Evolutionary conservation across 2,888 invertebrate species (phyloP), one percentile per base, ranked within the genome.

Genomic region (Alitta virens): DNA sequence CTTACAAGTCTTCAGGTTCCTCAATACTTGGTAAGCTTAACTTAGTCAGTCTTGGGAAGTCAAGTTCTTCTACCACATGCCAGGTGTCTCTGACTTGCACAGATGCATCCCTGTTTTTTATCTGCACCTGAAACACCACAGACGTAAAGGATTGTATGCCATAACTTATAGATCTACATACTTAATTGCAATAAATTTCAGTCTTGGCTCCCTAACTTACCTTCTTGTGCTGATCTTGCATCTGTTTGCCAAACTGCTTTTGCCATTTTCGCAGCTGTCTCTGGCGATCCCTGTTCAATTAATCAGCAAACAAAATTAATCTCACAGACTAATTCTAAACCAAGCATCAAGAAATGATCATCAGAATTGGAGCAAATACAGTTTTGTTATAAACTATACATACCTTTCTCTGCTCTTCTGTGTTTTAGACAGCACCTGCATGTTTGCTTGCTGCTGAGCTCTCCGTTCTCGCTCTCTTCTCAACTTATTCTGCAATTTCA

Each of bases 1-100:
- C 83, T 78, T 79, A 87, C 87, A 88, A 79, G 76, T 88, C 88
- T 68, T 85, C 83, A 42, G 86, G 86, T 46, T 95, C 94, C 74
- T 91, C 92, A 63, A 98, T 89, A 70, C 88, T 90, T 0, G 98
- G 97, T 71, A 99, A 84, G 26, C 92, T 91, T 2, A 99, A 85
- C 80, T 99, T 99, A 46, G 91, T 89, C 65, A 99, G 86, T 2
- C 98, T 88, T 9, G 94, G 93, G 82, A 99, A 98, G 84, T 99
- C 99, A 91, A 99, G 96, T 80, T 99, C 99, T 63, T 85, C 84
- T 69, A 98, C 91, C 1, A 97, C 96, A 60, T 87, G 87, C 99
- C 99, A 99, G 68, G 95, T 94, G 9, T 97, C 92, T 50, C 92
- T 87, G 0, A 99, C 95, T 59, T 93, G 92, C 0, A 99, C 97